A percentile compares a stretch with the other conserved stretches of the same genome.
Evolutionary conservation across 2,888 invertebrate genomes (phyloP).

Genomic region (Itoplectis maculator): DNA sequence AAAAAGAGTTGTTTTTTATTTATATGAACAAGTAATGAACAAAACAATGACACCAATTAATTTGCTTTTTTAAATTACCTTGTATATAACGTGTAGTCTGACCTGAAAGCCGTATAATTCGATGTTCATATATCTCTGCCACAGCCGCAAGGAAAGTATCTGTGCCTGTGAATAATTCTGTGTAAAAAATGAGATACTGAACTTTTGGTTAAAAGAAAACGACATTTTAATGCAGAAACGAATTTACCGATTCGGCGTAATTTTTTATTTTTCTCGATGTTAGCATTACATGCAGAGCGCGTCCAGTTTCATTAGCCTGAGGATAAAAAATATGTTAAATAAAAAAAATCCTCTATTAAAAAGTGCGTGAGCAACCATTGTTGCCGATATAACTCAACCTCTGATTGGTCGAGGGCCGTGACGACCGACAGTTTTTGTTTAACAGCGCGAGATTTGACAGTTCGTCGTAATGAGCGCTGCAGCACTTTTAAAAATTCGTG

Average conservation of each 20-base stretch:
- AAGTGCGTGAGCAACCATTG: no score
- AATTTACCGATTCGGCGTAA: slow-evolving; percentile 51
- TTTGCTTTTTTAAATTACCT: slow-evolving; percentile 35
- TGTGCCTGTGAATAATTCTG: slow-evolving; percentile 38
- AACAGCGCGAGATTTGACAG: no score
- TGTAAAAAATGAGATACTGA: background rate
- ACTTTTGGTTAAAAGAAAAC: background rate
- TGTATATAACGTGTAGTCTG: slow-evolving; percentile 52
- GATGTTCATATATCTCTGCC: slow-evolving; percentile 60
- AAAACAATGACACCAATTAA: no score
- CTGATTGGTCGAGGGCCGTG: no score
- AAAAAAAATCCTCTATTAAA: no score
- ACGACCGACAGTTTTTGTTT: no score
- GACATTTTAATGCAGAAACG: background rate
- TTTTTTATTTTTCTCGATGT: slow-evolving; percentile 27
- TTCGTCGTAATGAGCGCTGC: no score
- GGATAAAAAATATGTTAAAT: background rate
- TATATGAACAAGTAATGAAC: background rate
- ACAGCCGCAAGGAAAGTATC: slow-evolving; percentile 62
- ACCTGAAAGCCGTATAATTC: slow-evolving; percentile 62
- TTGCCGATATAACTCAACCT: no score
- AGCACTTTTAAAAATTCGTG: no score
- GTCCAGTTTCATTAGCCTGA: slow-evolving; percentile 65
- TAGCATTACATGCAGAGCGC: slow-evolving; percentile 60
- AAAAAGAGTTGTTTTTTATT: background rate